A percentile compares a stretch with the other conserved stretches of the same genome.
Evolutionary conservation across 2,888 invertebrate genomes (phyloP).

Genomic region (Notodonta ziczac): DNA sequence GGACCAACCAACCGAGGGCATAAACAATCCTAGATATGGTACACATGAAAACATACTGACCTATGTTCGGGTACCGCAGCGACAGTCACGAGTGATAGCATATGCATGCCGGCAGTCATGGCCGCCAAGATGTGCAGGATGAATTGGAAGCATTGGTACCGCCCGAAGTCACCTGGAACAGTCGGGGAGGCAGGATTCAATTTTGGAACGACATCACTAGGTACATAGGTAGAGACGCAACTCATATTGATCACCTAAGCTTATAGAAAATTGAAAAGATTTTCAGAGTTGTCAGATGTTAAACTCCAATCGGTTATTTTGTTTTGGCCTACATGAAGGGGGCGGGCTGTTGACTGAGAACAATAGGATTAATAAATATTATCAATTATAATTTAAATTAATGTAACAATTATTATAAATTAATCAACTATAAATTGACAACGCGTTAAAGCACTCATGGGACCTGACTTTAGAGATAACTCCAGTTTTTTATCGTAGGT

Average conservation of each 20-base stretch:
- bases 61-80: constrained; percentile 91
- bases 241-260: too few relatives aligned
- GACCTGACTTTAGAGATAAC: neutral
- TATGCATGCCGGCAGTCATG: constrained; percentile 92
- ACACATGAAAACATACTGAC: constrained; percentile 51
- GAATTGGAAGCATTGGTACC: constrained; percentile 92
- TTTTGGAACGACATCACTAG: neutral
- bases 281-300: too few relatives aligned
- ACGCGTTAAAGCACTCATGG: neutral
- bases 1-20: neutral
- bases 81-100: constrained; percentile 92
- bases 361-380: too few relatives aligned
- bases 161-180: constrained; percentile 91
- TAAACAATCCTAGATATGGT: neutral
- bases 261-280: too few relatives aligned
- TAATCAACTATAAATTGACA: too few relatives aligned
- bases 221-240: too few relatives aligned
- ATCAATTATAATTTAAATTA: too few relatives aligned
- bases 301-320: too few relatives aligned
- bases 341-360: too few relatives aligned
- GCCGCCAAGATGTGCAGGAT: constrained; percentile 90
- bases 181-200: neutral
- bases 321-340: too few relatives aligned
- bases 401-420: too few relatives aligned
- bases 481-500: neutral